phyloP scores from a whole-genome alignment of 2,113 vertebrate genomes.

The Poeciliopsis turrubarensis region DNA sequence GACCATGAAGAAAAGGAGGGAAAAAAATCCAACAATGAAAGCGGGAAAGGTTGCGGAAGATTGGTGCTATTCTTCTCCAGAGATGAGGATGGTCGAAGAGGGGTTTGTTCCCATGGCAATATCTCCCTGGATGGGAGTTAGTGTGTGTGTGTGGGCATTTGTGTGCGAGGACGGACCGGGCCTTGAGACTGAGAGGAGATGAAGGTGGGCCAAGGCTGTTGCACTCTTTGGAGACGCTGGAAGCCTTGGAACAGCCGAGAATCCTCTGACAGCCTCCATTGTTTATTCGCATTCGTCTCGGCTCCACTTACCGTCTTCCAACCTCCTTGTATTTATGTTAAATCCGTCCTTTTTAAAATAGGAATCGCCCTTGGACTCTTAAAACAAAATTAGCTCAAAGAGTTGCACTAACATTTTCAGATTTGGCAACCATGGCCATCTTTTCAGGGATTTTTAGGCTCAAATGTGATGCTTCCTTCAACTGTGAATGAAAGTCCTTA shows the following conservation, averaged over 20 bases:
- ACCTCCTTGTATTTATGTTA: neutral
- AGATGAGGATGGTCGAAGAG: constrained; percentile 75
- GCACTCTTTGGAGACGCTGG: constrained; percentile 10
- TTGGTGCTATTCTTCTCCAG: constrained; percentile 80
- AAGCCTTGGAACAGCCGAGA: constrained; percentile 44
- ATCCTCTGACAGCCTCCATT: constrained; percentile 39
- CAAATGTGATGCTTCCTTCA: neutral
- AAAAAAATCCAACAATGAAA: constrained; percentile 48
- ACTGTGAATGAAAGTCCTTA: neutral
- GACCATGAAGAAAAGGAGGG: constrained; percentile 20
- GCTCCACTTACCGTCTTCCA: constrained; percentile 26
- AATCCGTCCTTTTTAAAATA: neutral
- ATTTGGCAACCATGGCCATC: constrained; percentile 6
- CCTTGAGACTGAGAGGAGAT: constrained; percentile 55
- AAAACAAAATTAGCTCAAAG: constrained; percentile 34
- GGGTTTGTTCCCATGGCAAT: constrained; percentile 85
- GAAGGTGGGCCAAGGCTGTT: constrained; percentile 39
- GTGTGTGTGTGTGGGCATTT: constrained; percentile 20
- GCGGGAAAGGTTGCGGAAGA: constrained; percentile 62
- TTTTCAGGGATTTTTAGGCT: neutral
- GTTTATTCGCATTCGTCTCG: constrained; percentile 30
- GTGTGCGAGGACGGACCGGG: constrained; percentile 32
- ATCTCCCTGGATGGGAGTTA: constrained; percentile 45
- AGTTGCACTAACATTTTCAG: constrained; percentile 44
- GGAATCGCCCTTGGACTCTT: constrained; percentile 50